Percentiles rank a stretch among this genome's conserved stretches.
These are phyloP conservation scores for Picathartes gymnocephalus DNA, from an alignment of 2,113 vertebrate species.

Conservation along the genomic window DNA sequence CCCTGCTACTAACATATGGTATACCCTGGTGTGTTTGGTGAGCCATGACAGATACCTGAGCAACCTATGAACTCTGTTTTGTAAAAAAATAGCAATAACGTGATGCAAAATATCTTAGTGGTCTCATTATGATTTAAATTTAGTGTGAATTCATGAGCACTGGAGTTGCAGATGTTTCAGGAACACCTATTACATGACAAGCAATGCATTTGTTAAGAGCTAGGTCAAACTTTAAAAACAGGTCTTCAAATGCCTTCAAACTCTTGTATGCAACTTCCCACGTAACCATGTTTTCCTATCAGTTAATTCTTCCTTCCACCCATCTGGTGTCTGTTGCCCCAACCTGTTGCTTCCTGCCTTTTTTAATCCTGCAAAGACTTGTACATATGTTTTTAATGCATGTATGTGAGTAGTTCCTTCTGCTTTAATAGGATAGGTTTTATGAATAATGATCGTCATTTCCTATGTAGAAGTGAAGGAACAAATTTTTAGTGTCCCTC, in stretches of 20 bases:
- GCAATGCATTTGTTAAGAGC: background rate
- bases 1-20: background rate
- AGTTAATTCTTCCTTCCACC: background rate
- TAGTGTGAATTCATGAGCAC: background rate
- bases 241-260: background rate
- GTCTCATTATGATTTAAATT: background rate
- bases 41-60: background rate
- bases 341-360: conserved; percentile 37
- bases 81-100: background rate
- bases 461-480: background rate
- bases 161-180: background rate
- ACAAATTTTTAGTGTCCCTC: background rate
- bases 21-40: background rate
- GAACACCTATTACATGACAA: background rate
- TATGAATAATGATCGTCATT: background rate
- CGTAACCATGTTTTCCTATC: background rate
- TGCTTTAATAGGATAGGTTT: background rate
- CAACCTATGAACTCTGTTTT: background rate
- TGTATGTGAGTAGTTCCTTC: background rate
- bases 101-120: background rate
- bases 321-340: background rate
- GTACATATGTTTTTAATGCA: background rate
- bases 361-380: conserved; percentile 25
- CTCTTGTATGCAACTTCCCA: background rate
- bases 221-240: background rate